Evolutionary conservation across 30 jellyfish, hydroid and myxozoan species (phyloP), one percentile per base, ranked within the genome.

Genomic region (Turritopsis rubra): DNA sequence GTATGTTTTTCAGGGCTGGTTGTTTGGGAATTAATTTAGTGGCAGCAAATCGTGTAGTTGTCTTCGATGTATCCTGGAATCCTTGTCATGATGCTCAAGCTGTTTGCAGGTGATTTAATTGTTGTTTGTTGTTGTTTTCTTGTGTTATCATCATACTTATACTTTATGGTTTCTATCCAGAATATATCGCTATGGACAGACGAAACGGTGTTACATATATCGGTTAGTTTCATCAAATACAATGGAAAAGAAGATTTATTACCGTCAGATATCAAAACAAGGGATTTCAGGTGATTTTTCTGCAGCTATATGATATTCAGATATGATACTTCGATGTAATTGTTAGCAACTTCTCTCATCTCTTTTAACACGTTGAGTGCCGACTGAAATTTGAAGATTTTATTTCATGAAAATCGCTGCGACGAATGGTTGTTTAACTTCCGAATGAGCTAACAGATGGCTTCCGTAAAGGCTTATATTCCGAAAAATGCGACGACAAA

Each of bases 51-150:
- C 95, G 97, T 31, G 97, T 91, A 53, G 96, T 91, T 53, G 97
- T 91, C 65, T 91, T 91, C 41, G 97, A 91, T 87, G 97, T 91
- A 8, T 91, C 97, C 9, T 91, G 97, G 97, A 91, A 91, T 82
- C 97, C 97, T 65, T 91, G 97, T 68, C 95, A 91, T 82, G 97
- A 91, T 79, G 97, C 97, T 3, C 97, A 91, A 77, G 97, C 97
- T 8, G 95, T 91, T 30, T 91, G 97, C 87, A 87, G 97, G 97
- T 91, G 75, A 1, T 84, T 31, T 26, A 0, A 1, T 68, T 68
- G 28, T 68, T 41, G 5, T 3, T 3, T 41, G 13, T 41, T 41
- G 9, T 3, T 13, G 60, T 41, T 41, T 13, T 41, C 9, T 3
- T 41, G 60, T 13, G 5, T 13, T 41, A 5, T 41, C 5, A 41